Evolutionary conservation across 2,797 vertebrate genomes (phyloP).

Genomic region (Epinephelus awoara): DNA sequence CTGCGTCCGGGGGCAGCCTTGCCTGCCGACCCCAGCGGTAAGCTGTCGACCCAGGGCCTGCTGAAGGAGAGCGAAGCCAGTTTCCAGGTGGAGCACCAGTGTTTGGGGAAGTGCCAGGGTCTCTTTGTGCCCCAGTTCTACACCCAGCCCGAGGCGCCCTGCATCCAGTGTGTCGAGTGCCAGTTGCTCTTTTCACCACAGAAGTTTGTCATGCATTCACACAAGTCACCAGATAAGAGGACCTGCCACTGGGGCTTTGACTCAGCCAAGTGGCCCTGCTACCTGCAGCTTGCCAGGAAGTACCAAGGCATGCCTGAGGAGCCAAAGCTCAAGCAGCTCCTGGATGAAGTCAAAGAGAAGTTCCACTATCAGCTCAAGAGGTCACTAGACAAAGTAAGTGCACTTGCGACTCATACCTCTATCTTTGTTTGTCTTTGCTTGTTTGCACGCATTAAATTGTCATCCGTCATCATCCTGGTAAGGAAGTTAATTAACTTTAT

Average conservation of each 20-base stretch:
- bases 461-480: constrained; percentile 13
- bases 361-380: constrained; percentile 92
- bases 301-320: constrained; percentile 92
- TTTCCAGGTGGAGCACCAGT: constrained; percentile 98
- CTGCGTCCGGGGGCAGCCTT: constrained; percentile 91
- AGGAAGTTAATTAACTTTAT: constrained; percentile 2
- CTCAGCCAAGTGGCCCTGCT: constrained; percentile 98
- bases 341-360: constrained; percentile 97
- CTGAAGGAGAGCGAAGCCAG: constrained; percentile 93
- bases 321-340: constrained; percentile 89
- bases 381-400: constrained; percentile 92
- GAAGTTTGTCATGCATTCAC: constrained; percentile 99
- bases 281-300: constrained; percentile 96
- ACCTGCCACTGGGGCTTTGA: constrained; percentile 99
- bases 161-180: constrained; percentile 97
- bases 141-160: constrained; percentile 92
- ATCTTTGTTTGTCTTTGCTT: constrained; percentile 16
- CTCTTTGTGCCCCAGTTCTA: constrained; percentile 97
- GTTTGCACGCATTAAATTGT: constrained; percentile 18
- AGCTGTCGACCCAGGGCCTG: constrained; percentile 90
- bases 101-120: constrained; percentile 98
- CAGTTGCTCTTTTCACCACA: constrained; percentile 96
- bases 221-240: constrained; percentile 97
- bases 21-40: constrained; percentile 86
- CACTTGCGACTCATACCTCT: constrained; percentile 20